Base-by-base conservation (phyloP, 2,113 vertebrate species). In the Trinectes maculatus region DNA sequence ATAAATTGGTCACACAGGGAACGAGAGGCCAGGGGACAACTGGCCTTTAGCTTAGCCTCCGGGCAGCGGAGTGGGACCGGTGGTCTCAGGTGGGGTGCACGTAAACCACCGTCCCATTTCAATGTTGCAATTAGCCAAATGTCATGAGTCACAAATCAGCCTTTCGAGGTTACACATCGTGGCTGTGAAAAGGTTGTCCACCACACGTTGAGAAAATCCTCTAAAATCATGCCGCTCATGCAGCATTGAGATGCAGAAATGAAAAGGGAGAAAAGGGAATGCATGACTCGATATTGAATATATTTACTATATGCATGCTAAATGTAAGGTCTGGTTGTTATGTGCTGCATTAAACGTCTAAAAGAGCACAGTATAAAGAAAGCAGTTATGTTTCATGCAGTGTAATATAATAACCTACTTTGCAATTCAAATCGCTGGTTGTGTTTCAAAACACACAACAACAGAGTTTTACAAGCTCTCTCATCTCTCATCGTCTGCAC, bases 1-100 rank as follows among this genome's bases (percentile, higher is more conserved):
- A 85, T 83, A 87, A 90, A 91, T 88, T 87, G 83, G 84, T 66
- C 85, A 73, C 87, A 11, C 12, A 74, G 85, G 84, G 83, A 90
- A 65, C 33, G 51, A 51, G 72, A 85, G 57, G 81, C 79, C 81
- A 71, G 10, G 58, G 65, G 63, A 62, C 52, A 62, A 5, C 9
- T 69, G 77, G 68, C 76, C 80, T 83, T 76, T 82, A 48, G 73
- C 58, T 54, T 47, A 71, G 59, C 84, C 79, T 74, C 60, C 19
- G 79, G 84, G 74, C 29, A 58, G 58, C 47, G 42, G 60, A 71
- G 49, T 5, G 6, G 53, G 61, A 31, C 66, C 58, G 1, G 16
- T 4, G 1, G 56, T 62, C 71, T 80, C 69, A 44, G 57, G 72
- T 74, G 70, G 68, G 52, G 51, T 31, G 40, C 58, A 49, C 54